Base-by-base conservation (phyloP, 2,113 vertebrate genomes). In the Rhegmatorhina hoffmannsi region DNA sequence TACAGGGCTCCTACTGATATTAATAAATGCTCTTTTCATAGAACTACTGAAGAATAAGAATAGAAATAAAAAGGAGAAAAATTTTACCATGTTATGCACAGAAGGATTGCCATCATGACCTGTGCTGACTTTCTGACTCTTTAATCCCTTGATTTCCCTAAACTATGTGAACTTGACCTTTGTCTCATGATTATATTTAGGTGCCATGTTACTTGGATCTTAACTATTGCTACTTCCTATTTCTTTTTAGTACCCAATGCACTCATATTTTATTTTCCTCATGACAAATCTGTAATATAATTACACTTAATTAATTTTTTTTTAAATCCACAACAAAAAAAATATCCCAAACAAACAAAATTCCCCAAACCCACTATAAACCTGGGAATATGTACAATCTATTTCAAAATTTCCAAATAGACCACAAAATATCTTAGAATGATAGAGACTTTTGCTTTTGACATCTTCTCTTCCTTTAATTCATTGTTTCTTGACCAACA, bases 11-110 rank as follows among this genome's bases (percentile, higher is more conserved):
- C 86, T 34, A 64, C 63, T 92, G 92, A 72, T 92, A 70, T 33
- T 70, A 84, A 84, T 81, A 84, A 87, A 75, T 72, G 38, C 21
- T 55, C 76, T 84, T 86, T 86, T 94, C 79, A 86, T 47, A 46
- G 76, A 87, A 75, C 46, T 70, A 40, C 58, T 81, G 18, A 33
- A 92, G 75, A 67, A 81, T 77, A 66, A 86, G 90, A 93, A 90
- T 90, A 81, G 86, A 94, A 92, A 92, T 93, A 53, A 90, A 28
- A 44, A 64, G 55, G 6, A 59, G 28, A 70, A 83, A 73, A 84
- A 9, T n/a, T 76, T 31, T 46, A 7, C 49, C 44, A 9, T 47
- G 7, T 83, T 75, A 66, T n/a, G 18, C 43, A 46, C 14, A 60
- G 58, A 58, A 43, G 5, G 25, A 5, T 40, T 84, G 25, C 10